These are phyloP conservation scores for Zaprionus gabonicus DNA, from an alignment of 1,140 invertebrate species.

Conservation along the genomic window DNA sequence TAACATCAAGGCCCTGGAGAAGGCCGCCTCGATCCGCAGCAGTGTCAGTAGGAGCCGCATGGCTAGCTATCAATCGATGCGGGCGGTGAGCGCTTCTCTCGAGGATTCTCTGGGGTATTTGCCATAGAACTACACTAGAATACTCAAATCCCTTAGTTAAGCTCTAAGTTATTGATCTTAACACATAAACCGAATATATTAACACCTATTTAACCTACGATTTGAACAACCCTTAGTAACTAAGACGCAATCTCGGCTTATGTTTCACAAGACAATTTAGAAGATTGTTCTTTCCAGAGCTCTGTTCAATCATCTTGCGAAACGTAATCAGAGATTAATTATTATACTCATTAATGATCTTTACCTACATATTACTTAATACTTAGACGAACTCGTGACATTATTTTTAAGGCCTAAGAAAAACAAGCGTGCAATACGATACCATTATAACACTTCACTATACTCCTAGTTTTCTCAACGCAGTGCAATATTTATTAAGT, in stretches of 20 bases:
- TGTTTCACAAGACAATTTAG: slow-evolving; percentile 77
- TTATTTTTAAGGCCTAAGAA: slow-evolving; percentile 51
- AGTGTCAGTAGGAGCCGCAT: slow-evolving; percentile 63
- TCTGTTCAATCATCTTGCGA: slow-evolving; percentile 65
- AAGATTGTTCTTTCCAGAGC: not conserved
- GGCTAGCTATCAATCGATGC: slow-evolving; percentile 81
- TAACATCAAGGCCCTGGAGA: slow-evolving; percentile 78
- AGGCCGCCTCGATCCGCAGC: slow-evolving; percentile 65
- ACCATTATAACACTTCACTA: slow-evolving; percentile 46
- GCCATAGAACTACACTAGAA: slow-evolving; percentile 72
- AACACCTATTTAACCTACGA: not conserved
- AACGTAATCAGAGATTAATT: slow-evolving; percentile 69
- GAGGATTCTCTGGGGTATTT: slow-evolving; percentile 85
- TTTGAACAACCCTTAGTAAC: slow-evolving; percentile 17
- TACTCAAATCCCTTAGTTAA: slow-evolving; percentile 39
- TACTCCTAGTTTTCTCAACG: slow-evolving; percentile 44
- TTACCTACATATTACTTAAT: not conserved
- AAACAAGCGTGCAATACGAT: slow-evolving; percentile 67
- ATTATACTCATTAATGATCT: slow-evolving; percentile 23
- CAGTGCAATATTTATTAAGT: slow-evolving; percentile 74
- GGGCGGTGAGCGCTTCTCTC: slow-evolving; percentile 78
- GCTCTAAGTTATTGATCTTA: slow-evolving; percentile 27
- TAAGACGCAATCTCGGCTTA: slow-evolving; percentile 55
- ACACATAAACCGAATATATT: not conserved
- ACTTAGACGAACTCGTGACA: slow-evolving; percentile 48